Evolutionary conservation across 1,140 invertebrate species (phyloP), one percentile per base, ranked within the genome.

Genomic region (Sycophaga agraensis): DNA sequence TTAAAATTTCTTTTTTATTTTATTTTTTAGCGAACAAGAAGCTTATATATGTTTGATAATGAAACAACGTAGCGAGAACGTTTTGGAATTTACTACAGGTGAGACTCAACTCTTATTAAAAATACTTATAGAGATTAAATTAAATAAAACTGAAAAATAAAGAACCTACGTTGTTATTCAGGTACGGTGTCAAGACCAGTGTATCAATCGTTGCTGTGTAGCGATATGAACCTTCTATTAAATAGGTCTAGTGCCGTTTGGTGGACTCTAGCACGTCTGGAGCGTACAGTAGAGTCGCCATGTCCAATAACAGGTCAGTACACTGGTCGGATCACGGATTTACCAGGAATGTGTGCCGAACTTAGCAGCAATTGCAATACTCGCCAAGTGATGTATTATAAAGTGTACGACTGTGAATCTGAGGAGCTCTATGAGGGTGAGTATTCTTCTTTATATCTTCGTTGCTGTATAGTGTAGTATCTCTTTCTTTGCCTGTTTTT

Each of bases 241-340:
- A 71, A 79, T 34, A 74, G 72, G 58, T 68, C 54, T 1, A 48
- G 37, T 12, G 56, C 78, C 17, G 71, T 77, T 51, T 89, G 87
- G 87, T 83, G 86, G 69, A 89, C 87, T 64, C 65, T 72, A 74
- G 37, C 68, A 85, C 84, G 84, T 50, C 64, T 84, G 28, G 80
- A 85, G 65, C 69, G 82, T 59, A 66, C 76, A 21, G 78, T 82
- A 31, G 80, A 84, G 67, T 84, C 84, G 8, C 81, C 85, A 4
- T 90, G 88, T 76, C 88, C 88, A 21, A 87, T 90, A 64, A 84
- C 85, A 17, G 88, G 88, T 1, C 85, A 88, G 70, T 90, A 89
- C 66, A 85, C 80, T 24, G 88, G 88, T 39, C 74, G 79, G 39
- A 87, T 90, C 65, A 87, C 88, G 24, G 87, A 89, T 68, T 74